Evolutionary conservation across 2,797 vertebrate species (phyloP), one percentile per base, ranked within the genome.

Genomic region (Ispidina picta): DNA sequence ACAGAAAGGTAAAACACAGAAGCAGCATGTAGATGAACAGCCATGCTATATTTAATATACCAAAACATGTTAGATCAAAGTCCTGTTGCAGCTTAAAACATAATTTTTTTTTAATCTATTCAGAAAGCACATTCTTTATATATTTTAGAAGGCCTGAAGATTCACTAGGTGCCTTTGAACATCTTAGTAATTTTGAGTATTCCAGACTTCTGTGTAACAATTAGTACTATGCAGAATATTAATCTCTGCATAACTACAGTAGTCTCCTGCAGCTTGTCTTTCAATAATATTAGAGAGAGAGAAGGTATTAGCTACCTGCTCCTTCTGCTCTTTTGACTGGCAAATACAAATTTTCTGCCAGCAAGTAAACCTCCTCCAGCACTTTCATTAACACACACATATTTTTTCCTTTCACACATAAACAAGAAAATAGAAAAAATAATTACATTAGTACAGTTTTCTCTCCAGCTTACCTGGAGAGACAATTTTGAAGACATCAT

Each of bases 1-100:
- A 33, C 52, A 76, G 43, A 63, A 81, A 49, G 0, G 1, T 26
- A 48, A 56, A 56, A 56, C n/a, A 31, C 28, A 39, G 31, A 56
- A 63, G 21, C 49, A 63, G 19, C 12, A 29, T 0, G 0, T 5
- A 2, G 10, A 31, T 17, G 44, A 76, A 18, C 11, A 54, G 8
- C 8, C 5, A 1, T 16, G 10, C 12, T 26, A 9, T 9, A 69
- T 5, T 10, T 58, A 14, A 28, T 5, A 16, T 5, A 55, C 8
- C 3, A 39, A 82, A 62, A 28, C 15, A 12, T 7, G 3, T 10
- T 62, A 17, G 2, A 8, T 46, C 33, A 48, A 59, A 68, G 12
- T 23, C 29, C 15, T 28, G 20, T 21, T 15, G 37, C 41, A 69
- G 41, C 17, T 10, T 63, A 54, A 68, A 85, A 44, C 2, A 6